These are phyloP conservation scores for Anser brachyrhynchus DNA, from an alignment of 2,113 vertebrate species.

Conservation along the genomic window DNA sequence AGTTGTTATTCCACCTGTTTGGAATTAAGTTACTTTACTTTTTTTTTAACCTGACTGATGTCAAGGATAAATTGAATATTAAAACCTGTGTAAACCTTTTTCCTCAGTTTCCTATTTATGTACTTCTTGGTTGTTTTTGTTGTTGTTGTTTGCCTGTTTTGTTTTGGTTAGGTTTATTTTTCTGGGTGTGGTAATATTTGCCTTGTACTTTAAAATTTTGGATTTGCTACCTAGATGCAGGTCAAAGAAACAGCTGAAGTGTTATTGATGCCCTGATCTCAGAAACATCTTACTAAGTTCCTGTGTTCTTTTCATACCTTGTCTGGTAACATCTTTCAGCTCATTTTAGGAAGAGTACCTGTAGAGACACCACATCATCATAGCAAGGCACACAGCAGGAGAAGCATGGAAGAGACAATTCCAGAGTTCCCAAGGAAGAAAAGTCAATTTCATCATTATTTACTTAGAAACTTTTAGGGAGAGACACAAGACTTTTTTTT, in stretches of 20 bases:
- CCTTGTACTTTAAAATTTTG: not conserved
- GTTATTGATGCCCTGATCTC: not conserved
- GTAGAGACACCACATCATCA: not conserved
- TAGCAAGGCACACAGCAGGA: not conserved
- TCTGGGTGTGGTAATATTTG: not conserved
- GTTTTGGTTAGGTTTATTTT: not conserved
- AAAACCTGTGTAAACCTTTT: not conserved
- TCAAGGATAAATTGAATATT: not conserved
- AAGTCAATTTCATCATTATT: not conserved
- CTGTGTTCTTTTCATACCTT: not conserved
- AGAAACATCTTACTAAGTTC: not conserved
- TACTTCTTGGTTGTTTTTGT: not conserved
- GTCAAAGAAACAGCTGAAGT: not conserved
- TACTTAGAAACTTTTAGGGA: not conserved
- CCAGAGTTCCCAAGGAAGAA: not conserved
- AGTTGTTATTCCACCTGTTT: not conserved
- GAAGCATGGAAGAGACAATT: not conserved
- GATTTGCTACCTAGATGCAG: not conserved
- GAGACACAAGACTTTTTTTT: not conserved
- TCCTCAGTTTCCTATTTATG: not conserved
- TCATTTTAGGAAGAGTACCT: not conserved
- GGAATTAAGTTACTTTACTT: not conserved
- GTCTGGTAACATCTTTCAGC: not conserved
- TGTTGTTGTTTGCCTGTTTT: not conserved
- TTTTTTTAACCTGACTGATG: not conserved